A percentile compares a stretch with the other conserved stretches of the same genome.
Conservation (phyloP, 2,888 invertebrate species). For the Desoria tigrina region DNA sequence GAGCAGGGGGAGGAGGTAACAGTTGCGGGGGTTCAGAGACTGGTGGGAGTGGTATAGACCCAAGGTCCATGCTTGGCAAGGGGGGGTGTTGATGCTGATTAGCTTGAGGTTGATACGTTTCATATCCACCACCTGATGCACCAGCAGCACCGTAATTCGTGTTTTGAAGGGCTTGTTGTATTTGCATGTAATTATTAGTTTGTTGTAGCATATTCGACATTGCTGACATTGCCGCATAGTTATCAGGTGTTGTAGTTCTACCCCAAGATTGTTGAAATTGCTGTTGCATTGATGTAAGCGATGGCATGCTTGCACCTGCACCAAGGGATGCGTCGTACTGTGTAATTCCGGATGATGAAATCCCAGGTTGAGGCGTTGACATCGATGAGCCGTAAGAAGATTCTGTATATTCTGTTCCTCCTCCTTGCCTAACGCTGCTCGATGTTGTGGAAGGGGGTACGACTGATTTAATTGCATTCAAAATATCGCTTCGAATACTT, state of each 20-base stretch:
- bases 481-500: conserved; percentile 11
- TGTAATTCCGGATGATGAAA: no score
- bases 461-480: conserved; percentile 17
- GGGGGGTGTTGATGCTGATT: conserved; percentile 23
- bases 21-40: conserved; percentile 20
- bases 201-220: conserved; percentile 31
- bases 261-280: conserved; percentile 37
- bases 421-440: neutral
- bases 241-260: conserved; percentile 22
- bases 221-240: conserved; percentile 31
- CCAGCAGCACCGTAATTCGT: neutral
- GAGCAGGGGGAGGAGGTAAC: conserved; percentile 35
- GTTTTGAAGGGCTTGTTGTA: conserved; percentile 22
- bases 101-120: conserved; percentile 26
- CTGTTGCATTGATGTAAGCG: conserved; percentile 29
- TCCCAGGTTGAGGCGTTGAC: no score
- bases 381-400: neutral
- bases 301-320: conserved; percentile 5
- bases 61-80: conserved; percentile 31
- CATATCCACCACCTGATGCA: conserved; percentile 24
- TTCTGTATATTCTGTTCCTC: neutral
- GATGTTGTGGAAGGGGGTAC: conserved; percentile 1
- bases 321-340: no score
- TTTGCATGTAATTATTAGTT: conserved; percentile 34
- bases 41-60: conserved; percentile 47